Percentiles rank a stretch among this genome's conserved stretches.
phyloP scores from a whole-genome alignment of 2,888 invertebrate species.

The Drosophila austrosaltans region DNA sequence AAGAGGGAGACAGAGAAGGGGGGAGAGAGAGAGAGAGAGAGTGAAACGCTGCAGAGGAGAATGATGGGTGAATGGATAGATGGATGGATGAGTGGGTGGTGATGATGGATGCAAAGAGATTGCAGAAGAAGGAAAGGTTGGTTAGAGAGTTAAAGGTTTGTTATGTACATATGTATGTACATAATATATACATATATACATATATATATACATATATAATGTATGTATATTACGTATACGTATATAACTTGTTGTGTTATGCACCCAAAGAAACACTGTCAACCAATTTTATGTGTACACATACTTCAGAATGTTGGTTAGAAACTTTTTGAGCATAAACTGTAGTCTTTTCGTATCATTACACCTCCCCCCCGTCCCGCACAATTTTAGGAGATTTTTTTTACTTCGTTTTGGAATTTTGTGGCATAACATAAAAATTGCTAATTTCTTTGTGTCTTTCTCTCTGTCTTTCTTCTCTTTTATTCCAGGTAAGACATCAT shows the following conservation, averaged over 20 bases:
- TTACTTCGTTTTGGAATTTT: background rate
- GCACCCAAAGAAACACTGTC: background rate
- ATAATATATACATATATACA: background rate
- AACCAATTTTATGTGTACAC: background rate
- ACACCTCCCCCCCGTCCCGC: no score
- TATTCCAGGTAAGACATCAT: constrained; percentile 66
- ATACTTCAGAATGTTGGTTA: background rate
- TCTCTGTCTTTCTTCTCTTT: constrained; percentile 21
- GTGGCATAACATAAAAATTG: constrained; percentile 1
- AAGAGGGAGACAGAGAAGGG: no score
- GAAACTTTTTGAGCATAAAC: background rate
- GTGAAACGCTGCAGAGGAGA: no score
- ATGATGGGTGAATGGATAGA: no score
- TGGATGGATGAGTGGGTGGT: background rate
- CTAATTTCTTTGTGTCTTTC: constrained; percentile 24
- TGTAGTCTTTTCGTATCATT: no score
- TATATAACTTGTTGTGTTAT: background rate
- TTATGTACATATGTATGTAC: background rate
- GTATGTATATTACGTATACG: background rate
- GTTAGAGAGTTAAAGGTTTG: background rate
- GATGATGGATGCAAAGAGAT: background rate
- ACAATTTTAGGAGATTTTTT: no score
- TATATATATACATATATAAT: background rate
- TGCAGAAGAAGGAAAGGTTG: background rate
- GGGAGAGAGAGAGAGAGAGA: no score